Evolutionary conservation across 2,113 vertebrate species (phyloP).

Genomic region (Takifugu flavidus): DNA sequence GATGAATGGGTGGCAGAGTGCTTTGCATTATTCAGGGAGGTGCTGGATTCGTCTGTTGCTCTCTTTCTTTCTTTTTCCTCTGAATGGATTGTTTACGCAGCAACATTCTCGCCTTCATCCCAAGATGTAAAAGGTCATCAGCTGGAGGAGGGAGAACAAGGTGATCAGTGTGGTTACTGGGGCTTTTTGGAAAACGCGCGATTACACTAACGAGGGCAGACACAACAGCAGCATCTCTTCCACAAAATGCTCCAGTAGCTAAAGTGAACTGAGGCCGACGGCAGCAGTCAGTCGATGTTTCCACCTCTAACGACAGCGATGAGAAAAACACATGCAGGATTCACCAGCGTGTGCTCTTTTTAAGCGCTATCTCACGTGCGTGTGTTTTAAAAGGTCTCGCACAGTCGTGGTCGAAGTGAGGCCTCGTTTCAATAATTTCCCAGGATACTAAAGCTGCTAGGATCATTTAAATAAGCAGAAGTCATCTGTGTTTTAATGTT

Average conservation of each 20-base stretch:
- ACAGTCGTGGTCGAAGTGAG: neutral
- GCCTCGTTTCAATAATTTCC: slow-evolving; percentile 4
- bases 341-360: slow-evolving; percentile 8
- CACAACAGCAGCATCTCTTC: neutral
- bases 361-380: slow-evolving; percentile 1
- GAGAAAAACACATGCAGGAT: neutral
- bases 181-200: neutral
- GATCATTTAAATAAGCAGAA: neutral
- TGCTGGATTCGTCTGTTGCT: slow-evolving; percentile 46
- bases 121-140: slow-evolving; percentile 34
- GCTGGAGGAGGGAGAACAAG: too few relatives aligned
- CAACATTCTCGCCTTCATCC: slow-evolving; percentile 22
- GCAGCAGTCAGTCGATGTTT: slow-evolving; percentile 12
- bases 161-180: too few relatives aligned
- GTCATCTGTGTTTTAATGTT: too few relatives aligned
- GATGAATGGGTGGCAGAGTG: slow-evolving; percentile 60
- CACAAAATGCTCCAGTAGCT: slow-evolving; percentile 1
- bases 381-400: neutral
- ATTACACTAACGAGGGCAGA: neutral
- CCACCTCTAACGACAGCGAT: slow-evolving; percentile 10
- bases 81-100: slow-evolving; percentile 52
- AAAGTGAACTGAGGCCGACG: slow-evolving; percentile 18
- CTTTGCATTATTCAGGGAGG: slow-evolving; percentile 66
- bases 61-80: slow-evolving; percentile 18
- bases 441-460: neutral